Evolutionary conservation across 2,113 vertebrate genomes (phyloP).

Genomic region (Noturus placidus): DNA sequence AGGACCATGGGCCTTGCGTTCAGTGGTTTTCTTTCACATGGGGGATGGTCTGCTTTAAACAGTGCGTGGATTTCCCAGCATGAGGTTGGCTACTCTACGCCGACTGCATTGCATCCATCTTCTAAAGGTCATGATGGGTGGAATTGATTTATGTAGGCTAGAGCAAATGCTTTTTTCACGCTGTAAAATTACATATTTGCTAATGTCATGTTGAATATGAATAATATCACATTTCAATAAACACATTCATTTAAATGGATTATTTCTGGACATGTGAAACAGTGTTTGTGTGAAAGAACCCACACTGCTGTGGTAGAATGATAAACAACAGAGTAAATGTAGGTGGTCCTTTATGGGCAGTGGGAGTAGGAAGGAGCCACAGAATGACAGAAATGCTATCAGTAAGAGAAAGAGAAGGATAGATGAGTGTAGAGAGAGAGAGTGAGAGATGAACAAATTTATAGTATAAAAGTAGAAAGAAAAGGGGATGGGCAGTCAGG

Average conservation of each 20-base stretch:
- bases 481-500: slow-evolving; percentile 1
- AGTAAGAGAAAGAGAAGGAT: slow-evolving; percentile 26
- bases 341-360: slow-evolving; percentile 25
- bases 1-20: background rate
- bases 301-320: slow-evolving; percentile 14
- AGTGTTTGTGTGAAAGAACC: background rate
- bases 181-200: slow-evolving; percentile 15
- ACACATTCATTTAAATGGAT: background rate
- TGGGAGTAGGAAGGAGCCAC: slow-evolving; percentile 2
- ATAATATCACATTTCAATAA: background rate
- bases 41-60: slow-evolving; percentile 5
- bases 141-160: slow-evolving; percentile 46
- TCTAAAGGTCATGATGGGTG: slow-evolving; percentile 49
- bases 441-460: slow-evolving; percentile 36
- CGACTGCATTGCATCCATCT: slow-evolving; percentile 23
- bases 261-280: slow-evolving; percentile 14
- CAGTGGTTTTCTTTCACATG: background rate
- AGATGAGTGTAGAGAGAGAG: slow-evolving; percentile 3
- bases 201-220: slow-evolving; percentile 7
- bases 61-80: slow-evolving; percentile 11
- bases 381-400: slow-evolving; percentile 32
- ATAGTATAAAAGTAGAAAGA: slow-evolving; percentile 18
- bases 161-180: background rate
- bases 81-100: background rate
- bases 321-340: slow-evolving; percentile 21